Evolutionary conservation across 2,797 vertebrate species (phyloP).

Genomic region (Diplodus puntazzo): DNA sequence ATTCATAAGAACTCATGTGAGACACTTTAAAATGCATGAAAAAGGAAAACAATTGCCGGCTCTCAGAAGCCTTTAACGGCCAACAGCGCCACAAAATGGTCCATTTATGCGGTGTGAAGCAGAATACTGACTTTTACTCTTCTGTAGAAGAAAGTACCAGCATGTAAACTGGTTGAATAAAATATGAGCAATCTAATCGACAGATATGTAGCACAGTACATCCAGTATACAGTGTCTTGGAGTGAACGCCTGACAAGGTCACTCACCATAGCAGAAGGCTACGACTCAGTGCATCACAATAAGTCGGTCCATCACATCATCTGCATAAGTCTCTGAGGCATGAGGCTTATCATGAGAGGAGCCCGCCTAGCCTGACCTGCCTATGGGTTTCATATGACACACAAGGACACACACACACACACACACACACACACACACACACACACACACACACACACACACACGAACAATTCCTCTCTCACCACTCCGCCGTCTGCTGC

Average conservation of each 20-base stretch:
- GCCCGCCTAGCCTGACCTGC: constrained; percentile 44
- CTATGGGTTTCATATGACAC: constrained; percentile 67
- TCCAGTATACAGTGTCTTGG: constrained; percentile 14
- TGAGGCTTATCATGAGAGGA: constrained; percentile 61
- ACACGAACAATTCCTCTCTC: constrained; percentile 13
- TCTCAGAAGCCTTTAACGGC: constrained; percentile 19
- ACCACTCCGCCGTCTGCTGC: constrained; percentile 17
- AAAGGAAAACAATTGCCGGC: constrained; percentile 34
- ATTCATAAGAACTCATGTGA: constrained; percentile 34
- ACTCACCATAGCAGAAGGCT: constrained; percentile 39
- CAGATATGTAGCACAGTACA: constrained; percentile 15
- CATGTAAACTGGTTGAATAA: constrained; percentile 29
- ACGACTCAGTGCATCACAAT: constrained; percentile 56
- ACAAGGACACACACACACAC: constrained; percentile 6
- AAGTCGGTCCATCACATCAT: constrained; percentile 58
- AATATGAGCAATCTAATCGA: constrained; percentile 35
- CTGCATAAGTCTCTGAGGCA: constrained; percentile 63
- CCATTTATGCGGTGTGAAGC: constrained; percentile 4
- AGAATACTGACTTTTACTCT: constrained; percentile 10
- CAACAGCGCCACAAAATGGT: constrained; percentile 4
- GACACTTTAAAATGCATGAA: constrained; percentile 49
- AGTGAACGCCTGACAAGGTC: constrained; percentile 52
- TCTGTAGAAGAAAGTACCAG: constrained; percentile 8
- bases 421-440: constrained; percentile 7
- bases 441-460: constrained; percentile 37